phyloP scores from a whole-genome alignment of 2,888 invertebrate genomes.

The Dolichomitus sp. region DNA sequence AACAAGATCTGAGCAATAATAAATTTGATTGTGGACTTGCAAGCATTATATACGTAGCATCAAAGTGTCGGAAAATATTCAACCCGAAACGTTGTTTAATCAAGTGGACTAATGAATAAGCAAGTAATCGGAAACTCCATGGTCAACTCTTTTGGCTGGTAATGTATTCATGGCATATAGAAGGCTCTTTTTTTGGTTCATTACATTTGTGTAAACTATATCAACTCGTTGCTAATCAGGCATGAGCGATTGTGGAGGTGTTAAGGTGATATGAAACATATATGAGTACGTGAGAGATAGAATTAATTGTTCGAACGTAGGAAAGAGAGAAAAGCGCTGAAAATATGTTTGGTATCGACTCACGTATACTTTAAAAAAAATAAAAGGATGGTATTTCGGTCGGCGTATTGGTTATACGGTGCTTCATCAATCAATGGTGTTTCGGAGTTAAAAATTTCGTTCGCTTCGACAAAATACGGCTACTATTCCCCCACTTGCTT shows the following conservation, averaged over 20 bases:
- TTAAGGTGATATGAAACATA: neutral
- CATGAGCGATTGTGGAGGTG: neutral
- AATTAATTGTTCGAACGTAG: too few relatives aligned
- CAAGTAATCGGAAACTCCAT: slow-evolving; percentile 1
- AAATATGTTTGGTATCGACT: too few relatives aligned
- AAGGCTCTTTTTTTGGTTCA: neutral
- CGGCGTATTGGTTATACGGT: too few relatives aligned
- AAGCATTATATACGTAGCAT: slow-evolving; percentile 16
- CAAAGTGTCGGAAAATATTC: neutral
- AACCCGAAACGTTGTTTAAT: slow-evolving; percentile 17
- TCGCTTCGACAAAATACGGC: too few relatives aligned
- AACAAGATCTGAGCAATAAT: slow-evolving; percentile 4
- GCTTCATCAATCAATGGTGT: too few relatives aligned
- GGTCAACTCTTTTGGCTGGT: neutral
- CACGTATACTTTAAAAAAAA: too few relatives aligned
- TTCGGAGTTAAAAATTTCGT: too few relatives aligned
- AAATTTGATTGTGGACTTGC: neutral
- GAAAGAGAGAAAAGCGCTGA: too few relatives aligned
- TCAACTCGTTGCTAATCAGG: neutral
- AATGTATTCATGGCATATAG: slow-evolving; percentile 22
- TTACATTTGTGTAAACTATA: slow-evolving; percentile 4
- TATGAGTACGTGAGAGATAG: too few relatives aligned
- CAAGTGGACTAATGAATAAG: slow-evolving; percentile 34
- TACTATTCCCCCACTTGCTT: too few relatives aligned
- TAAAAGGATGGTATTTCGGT: too few relatives aligned